Base-by-base conservation (phyloP, 2,888 invertebrate species). In the Pammene aurita region DNA sequence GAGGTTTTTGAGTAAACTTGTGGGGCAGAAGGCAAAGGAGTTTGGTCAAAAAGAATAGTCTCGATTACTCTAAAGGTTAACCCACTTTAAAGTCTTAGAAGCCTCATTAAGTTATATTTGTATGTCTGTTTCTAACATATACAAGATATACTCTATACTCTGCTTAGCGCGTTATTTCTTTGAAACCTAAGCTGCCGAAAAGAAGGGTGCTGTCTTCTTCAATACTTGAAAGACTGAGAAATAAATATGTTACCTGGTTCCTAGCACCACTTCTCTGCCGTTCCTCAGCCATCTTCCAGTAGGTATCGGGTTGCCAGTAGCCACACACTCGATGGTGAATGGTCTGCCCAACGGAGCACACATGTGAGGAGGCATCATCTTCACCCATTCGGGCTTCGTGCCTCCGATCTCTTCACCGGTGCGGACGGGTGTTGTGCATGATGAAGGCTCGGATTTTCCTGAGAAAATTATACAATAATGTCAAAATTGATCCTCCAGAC, bases 351-450 rank as follows among this genome's bases (percentile, higher is more conserved):
- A 94, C 7, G 98, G 98, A 7, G 96, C 96, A 44, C 95, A 94
- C 76, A 95, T 94, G 76, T 96, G 96, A 11, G 96, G 94, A 11
- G 96, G 95, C 71, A 98, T 90, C 67, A 95, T 94, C 58, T 95
- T 94, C 69, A 98, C 89, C 94, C 98, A 98, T 83, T 98, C 98
- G 0, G 98, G 98, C 81, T 97, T 97, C 67, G 96, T 96, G 44
- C 98, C 98, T 11, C 98, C 98, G 73, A 96, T 93, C 70, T 97
- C 96, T 84, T 97, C 97, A 81, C 97, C 97, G 0, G 97, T 95
- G 77, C 96, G 96, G 62, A 99, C 97, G 0, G 99, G 98, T 48
- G 97, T 96, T 0, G 98, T 98, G 86, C 98, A 97, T 7, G 96
- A 94, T 75, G 98, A 98, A 0, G 98, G 95, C 85, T 99, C 96